These are phyloP conservation scores for Geophilus truncorum DNA, from an alignment of 2,888 invertebrate species.

Conservation along the genomic window DNA sequence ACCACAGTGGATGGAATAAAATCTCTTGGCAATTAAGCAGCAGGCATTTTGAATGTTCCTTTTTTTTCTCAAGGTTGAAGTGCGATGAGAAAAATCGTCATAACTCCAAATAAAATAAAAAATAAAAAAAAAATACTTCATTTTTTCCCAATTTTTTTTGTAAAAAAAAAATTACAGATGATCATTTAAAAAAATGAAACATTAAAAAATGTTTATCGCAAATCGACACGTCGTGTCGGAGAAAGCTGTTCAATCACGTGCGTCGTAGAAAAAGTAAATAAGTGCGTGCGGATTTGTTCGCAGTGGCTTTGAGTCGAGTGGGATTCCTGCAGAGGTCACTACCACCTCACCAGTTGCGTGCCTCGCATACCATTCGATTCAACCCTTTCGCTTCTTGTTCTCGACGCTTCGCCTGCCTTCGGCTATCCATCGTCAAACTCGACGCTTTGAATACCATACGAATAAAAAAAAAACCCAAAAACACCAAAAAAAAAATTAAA, in stretches of 20 bases:
- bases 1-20: not conserved
- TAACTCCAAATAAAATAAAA: too few species aligned
- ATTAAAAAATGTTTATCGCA: too few species aligned
- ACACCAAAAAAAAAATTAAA: not conserved
- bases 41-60: not conserved
- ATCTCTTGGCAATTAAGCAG: not conserved
- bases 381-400: not conserved
- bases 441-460: too few species aligned
- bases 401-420: not conserved
- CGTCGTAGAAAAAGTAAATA: too few species aligned
- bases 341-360: slow-evolving; percentile 11
- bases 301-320: not conserved
- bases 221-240: not conserved
- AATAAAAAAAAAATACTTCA: too few species aligned
- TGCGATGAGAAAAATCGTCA: too few species aligned
- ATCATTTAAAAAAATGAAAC: too few species aligned
- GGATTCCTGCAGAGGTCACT: not conserved
- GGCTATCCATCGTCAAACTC: not conserved
- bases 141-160: too few species aligned
- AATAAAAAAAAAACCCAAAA: not conserved
- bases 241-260: too few species aligned
- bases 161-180: too few species aligned
- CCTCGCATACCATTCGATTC: not conserved
- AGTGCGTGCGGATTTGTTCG: not conserved
- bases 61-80: not conserved